phyloP scores from a whole-genome alignment of 2,888 invertebrate species.

The Volucella bombylans region DNA sequence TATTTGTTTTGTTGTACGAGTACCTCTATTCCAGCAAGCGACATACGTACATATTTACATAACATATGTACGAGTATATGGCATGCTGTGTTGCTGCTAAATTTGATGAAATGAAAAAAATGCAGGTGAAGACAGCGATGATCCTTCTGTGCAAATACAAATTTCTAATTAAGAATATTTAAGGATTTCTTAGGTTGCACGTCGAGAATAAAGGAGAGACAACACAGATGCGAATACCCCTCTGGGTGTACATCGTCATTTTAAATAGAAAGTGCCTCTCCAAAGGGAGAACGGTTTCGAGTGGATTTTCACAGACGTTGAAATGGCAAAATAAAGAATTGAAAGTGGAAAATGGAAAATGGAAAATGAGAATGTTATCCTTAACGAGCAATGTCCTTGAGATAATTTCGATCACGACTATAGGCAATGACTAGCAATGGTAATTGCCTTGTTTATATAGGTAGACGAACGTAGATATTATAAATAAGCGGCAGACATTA shows the following conservation, averaged over 20 bases:
- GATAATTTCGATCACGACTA: constrained; percentile 1
- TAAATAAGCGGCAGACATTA: constrained; percentile 1
- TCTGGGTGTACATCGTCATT: not conserved
- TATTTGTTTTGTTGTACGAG: not conserved
- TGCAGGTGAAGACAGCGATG: not conserved
- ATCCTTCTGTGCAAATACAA: constrained; percentile 10
- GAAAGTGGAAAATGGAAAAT: no score
- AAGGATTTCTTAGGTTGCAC: constrained; percentile 9
- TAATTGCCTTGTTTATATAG: not conserved
- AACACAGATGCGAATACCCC: not conserved
- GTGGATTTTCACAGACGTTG: constrained; percentile 8
- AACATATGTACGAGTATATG: not conserved
- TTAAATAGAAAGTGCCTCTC: constrained; percentile 13
- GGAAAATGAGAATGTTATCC: not conserved
- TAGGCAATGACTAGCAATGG: not conserved
- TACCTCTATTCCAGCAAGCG: not conserved
- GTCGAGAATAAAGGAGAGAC: constrained; percentile 5
- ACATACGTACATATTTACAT: not conserved
- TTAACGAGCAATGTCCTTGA: constrained; percentile 1
- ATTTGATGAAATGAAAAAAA: no score
- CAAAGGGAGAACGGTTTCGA: constrained; percentile 1
- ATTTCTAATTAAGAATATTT: constrained; percentile 49
- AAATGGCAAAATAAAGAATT: not conserved
- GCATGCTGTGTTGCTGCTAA: not conserved
- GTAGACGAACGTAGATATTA: not conserved